A percentile compares a stretch with the other conserved stretches of the same genome.
These are phyloP conservation scores for Xanthostigma xanthostigma DNA, from an alignment of 2,888 invertebrate species.

Conservation along the genomic window DNA sequence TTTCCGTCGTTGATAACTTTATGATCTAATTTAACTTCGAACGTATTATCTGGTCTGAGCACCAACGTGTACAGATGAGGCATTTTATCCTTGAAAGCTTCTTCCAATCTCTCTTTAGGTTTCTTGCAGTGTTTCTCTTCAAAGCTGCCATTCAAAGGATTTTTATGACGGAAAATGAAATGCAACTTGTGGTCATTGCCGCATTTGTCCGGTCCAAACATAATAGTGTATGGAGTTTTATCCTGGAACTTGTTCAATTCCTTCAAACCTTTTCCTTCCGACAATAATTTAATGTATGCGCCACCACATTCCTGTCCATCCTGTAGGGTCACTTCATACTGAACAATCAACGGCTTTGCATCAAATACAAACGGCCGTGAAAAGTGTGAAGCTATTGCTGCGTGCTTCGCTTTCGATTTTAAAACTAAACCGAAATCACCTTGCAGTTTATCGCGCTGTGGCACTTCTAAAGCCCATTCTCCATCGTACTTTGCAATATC, in stretches of 20 bases:
- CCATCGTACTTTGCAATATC: slow-evolving; percentile 93
- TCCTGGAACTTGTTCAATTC: slow-evolving; percentile 79
- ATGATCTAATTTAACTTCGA: slow-evolving; percentile 68
- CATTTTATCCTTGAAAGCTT: slow-evolving; percentile 81
- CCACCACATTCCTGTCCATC: slow-evolving; percentile 98
- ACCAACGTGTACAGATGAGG: slow-evolving; percentile 77
- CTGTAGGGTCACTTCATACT: slow-evolving; percentile 87
- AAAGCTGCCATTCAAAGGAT: slow-evolving; percentile 77
- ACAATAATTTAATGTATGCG: slow-evolving; percentile 88
- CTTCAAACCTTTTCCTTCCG: slow-evolving; percentile 48
- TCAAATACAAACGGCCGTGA: slow-evolving; percentile 68
- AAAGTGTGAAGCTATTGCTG: slow-evolving; percentile 74
- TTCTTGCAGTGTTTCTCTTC: slow-evolving; percentile 96
- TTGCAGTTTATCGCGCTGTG: slow-evolving; percentile 59
- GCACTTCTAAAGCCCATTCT: slow-evolving; percentile 58
- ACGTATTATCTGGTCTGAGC: slow-evolving; percentile 64
- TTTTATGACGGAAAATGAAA: slow-evolving; percentile 87
- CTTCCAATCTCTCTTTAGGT: slow-evolving; percentile 69
- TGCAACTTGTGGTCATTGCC: slow-evolving; percentile 88
- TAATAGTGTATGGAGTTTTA: slow-evolving; percentile 94
- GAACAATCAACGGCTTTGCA: slow-evolving; percentile 72
- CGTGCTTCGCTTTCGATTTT: slow-evolving; percentile 91
- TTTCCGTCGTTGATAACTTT: slow-evolving; percentile 74
- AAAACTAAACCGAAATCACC: slow-evolving; percentile 80
- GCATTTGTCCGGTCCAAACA: slow-evolving; percentile 99